These are phyloP conservation scores for Oncopeltus fasciatus DNA, from an alignment of 1,140 invertebrate species.

Conservation along the genomic window DNA sequence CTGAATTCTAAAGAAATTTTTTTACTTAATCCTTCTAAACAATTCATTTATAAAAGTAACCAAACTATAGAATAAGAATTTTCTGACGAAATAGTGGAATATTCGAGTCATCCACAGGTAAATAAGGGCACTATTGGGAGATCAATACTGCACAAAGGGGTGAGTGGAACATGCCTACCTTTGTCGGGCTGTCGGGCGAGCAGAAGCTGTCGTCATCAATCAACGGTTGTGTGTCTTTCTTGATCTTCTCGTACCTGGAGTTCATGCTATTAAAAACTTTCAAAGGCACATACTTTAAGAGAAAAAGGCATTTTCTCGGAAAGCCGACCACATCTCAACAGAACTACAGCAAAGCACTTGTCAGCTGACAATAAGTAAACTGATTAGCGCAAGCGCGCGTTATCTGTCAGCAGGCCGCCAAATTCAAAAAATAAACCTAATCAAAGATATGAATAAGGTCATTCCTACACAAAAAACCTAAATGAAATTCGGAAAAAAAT, in stretches of 20 bases:
- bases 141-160: conserved; percentile 5
- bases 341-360: no score
- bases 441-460: no score
- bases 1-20: no score
- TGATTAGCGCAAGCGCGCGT: background rate
- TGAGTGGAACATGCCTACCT: conserved; percentile 4
- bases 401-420: background rate
- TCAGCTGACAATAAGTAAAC: background rate
- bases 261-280: conserved; percentile 18
- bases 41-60: no score
- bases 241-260: conserved; percentile 22
- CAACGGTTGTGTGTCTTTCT: conserved; percentile 18
- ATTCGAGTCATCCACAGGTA: background rate
- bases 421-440: no score
- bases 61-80: no score
- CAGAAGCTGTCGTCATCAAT: conserved; percentile 21
- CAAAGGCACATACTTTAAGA: background rate
- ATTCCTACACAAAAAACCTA: no score
- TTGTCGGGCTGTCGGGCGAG: conserved; percentile 19
- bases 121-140: conserved; percentile 8
- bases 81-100: background rate
- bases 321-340: conserved; percentile 2
- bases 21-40: no score
- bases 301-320: background rate
- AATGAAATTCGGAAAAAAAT: no score